phyloP scores from a whole-genome alignment of 2,113 vertebrate genomes.

The Daphoenositta chrysoptera region DNA sequence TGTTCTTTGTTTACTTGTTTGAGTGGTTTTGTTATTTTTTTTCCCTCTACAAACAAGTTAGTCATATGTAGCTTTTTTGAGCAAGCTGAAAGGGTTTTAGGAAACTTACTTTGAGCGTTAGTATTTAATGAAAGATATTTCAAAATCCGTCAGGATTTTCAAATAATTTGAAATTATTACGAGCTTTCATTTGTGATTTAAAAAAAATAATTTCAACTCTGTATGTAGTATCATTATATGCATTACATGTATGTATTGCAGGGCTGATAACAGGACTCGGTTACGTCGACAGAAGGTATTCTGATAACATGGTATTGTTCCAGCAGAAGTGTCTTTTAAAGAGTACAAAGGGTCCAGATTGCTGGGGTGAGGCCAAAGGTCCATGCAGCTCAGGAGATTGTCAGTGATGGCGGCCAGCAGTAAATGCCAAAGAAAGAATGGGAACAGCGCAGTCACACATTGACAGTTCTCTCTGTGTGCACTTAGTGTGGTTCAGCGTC shows the following conservation, averaged over 20 bases:
- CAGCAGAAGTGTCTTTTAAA: background rate
- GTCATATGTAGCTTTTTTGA: background rate
- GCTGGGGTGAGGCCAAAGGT: background rate
- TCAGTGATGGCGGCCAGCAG: background rate
- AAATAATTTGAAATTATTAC: fast-evolving
- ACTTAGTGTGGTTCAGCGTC: background rate
- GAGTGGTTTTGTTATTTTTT: background rate
- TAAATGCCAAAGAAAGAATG: background rate
- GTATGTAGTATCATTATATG: fast-evolving
- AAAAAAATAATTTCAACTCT: fast-evolving
- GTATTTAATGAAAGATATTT: background rate
- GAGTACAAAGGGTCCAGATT: background rate
- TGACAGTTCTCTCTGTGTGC: background rate
- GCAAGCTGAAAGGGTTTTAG: background rate
- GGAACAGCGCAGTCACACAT: fast-evolving
- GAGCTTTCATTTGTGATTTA: fast-evolving
- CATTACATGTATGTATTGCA: fast-evolving
- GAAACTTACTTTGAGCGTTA: background rate
- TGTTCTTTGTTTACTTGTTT: background rate
- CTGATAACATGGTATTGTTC: background rate
- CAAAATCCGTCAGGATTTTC: background rate
- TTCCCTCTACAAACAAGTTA: fast-evolving
- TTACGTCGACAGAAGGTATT: background rate
- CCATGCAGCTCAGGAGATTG: background rate
- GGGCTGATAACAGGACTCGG: background rate